These are phyloP conservation scores for Hedychridium roseum DNA, from an alignment of 2,888 invertebrate genomes.

Conservation along the genomic window DNA sequence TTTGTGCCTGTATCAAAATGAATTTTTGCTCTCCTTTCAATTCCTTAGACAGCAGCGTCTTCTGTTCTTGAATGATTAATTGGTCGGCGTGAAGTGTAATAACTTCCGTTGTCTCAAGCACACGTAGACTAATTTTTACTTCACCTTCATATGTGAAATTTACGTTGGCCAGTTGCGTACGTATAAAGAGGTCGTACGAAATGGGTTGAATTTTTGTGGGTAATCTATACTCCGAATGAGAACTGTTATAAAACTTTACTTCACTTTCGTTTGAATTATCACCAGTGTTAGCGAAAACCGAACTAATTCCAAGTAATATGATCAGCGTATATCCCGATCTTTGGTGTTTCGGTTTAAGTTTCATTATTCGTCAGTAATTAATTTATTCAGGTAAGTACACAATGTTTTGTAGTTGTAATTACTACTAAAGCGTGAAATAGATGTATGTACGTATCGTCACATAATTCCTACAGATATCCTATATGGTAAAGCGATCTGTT, in stretches of 20 bases:
- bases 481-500: neutral
- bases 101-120: constrained; percentile 48
- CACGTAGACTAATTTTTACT: constrained; percentile 63
- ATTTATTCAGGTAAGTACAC: too few relatives aligned
- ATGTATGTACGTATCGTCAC: too few relatives aligned
- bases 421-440: too few relatives aligned
- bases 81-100: constrained; percentile 66
- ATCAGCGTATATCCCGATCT: neutral
- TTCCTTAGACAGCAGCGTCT: constrained; percentile 14
- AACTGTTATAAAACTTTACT: constrained; percentile 4
- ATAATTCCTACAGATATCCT: too few relatives aligned
- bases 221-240: constrained; percentile 65
- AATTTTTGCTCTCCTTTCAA: neutral
- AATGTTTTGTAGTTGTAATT: too few relatives aligned
- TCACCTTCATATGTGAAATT: constrained; percentile 62
- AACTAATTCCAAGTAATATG: neutral
- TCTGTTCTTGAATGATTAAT: constrained; percentile 54
- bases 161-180: constrained; percentile 28
- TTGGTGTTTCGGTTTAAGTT: neutral
- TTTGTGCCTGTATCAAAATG: constrained; percentile 27
- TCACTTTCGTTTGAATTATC: neutral
- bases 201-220: constrained; percentile 67
- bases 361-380: neutral
- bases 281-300: neutral
- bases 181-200: constrained; percentile 65